Evolutionary conservation across 2,797 vertebrate species (phyloP), one percentile per base, ranked within the genome.

Genomic region (Tadarida brasiliensis): DNA sequence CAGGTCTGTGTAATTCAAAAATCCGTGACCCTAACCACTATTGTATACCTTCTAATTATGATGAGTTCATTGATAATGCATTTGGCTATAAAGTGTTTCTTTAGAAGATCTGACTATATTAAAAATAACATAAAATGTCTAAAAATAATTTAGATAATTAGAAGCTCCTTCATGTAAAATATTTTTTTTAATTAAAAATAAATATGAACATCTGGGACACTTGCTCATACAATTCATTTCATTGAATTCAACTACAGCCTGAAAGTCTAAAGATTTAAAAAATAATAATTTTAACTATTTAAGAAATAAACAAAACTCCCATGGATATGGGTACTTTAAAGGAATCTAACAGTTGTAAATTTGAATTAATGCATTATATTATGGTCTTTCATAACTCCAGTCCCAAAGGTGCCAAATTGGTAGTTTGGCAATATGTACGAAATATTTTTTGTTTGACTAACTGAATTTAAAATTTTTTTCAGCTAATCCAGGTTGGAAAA

Each of bases 101-200:
- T 28, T 91, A 10, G 8, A 49, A 51, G 10, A 44, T 44, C n/a
- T 28, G 12, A 47, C 7, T 63, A 2, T 20, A 68, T 89, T 82
- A 71, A 74, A 93, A 88, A 22, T 76, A 91, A 86, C 44, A 26
- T 51, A 24, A 88, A 88, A 82, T 51, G 0, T 11, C 30, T 15
- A 63, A 81, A 90, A 94, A 63, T 94, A 83, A 81, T 88, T 92
- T 87, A 61, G 65, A 39, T 73, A 63, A 78, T 20, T 81, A 44
- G 9, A 87, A 81, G 26, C 59, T 61, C 22, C 2, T 86, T 85
- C 19, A 63, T 49, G 2, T 78, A 39, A 78, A 91, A 76, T 59
- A 44, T 14, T 68, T 74, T 47, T 94, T 44, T 24, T 35, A 39
- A 56, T 24, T 81, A 65, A n/a, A 11, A 30, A 57, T 49, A 57